Evolutionary conservation across 2,888 invertebrate genomes (phyloP), one percentile per base, ranked within the genome.

Genomic region (Macrosoma leucophasiata): DNA sequence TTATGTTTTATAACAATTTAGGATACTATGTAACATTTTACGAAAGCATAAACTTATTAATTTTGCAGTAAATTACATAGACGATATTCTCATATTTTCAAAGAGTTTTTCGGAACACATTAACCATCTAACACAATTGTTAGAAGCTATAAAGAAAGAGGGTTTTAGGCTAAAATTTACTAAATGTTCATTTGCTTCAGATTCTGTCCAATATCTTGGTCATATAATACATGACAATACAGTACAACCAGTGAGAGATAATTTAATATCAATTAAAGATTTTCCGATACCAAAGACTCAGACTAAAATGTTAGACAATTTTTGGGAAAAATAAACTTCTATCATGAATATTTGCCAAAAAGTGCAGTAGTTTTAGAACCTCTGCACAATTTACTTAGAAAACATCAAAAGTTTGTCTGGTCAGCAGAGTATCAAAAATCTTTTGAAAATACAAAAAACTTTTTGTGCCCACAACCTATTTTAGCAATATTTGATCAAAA

Each of bases 241-340:
- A n/a, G n/a, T n/a, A n/a, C n/a, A n/a, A n/a, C n/a, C n/a, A n/a
- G n/a, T 26, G 3, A 21, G 18, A 17, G 31, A 23, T 15, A 22
- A 17, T 14, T 36, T 21, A 10, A 14, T 21, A 8, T 21, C 29
- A 29, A 21, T 29, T 14, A 29, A 10, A 11, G 9, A 43, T 9
- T 23, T 45, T 41, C 45, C 48, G 5, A 12, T 30, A 1, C 39
- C 43, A 20, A 33, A 34, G 30, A 36, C 35, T 4, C 22, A 24
- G 13, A 48, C n/a, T n/a, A 45, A 31, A 43, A 48, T 14, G 20
- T 46, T 1, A 22, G 46, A 18, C 45, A 46, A 13, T 44, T 46
- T 32, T 13, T 43, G 15, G 48, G 48, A 20, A 58, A 52, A 18
- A n/a, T n/a, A n/a, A n/a, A n/a, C n/a, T n/a, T n/a, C n/a, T n/a